Evolutionary conservation across 2,888 invertebrate genomes (phyloP).

Genomic region (Candidula unifasciata): DNA sequence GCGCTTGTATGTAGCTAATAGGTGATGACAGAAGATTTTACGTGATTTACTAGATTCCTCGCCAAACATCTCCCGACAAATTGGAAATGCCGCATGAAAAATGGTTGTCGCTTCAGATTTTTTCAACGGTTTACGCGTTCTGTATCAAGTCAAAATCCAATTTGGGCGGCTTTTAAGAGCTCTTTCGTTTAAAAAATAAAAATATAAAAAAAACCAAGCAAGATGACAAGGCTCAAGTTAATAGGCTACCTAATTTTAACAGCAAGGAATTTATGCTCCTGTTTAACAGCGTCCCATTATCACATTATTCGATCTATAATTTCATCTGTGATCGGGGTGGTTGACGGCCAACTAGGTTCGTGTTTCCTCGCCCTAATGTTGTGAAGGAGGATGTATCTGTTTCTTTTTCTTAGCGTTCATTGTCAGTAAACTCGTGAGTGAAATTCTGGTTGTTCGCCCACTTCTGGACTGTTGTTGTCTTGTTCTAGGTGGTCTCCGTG

Average conservation of each 20-base stretch:
- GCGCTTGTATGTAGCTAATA: conserved; percentile 29
- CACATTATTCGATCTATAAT: conserved; percentile 38
- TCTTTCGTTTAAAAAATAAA: neutral
- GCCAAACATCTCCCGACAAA: conserved; percentile 47
- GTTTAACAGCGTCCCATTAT: conserved; percentile 22
- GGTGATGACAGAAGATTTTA: conserved; percentile 41
- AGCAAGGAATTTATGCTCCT: conserved; percentile 16
- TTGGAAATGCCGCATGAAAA: conserved; percentile 43
- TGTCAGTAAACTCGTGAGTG: no score
- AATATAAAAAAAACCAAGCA: neutral
- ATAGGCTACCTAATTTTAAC: conserved; percentile 39
- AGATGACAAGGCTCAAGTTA: conserved; percentile 39
- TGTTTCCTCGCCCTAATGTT: neutral
- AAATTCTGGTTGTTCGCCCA: no score
- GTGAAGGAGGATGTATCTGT: neutral
- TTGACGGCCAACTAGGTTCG: neutral
- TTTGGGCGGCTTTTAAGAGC: conserved; percentile 47
- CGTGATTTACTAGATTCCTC: conserved; percentile 42
- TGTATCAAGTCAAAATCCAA: conserved; percentile 48
- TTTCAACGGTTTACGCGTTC: conserved; percentile 32
- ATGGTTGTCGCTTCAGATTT: conserved; percentile 48
- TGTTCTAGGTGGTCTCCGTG: no score
- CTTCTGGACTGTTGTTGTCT: no score
- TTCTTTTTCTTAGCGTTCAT: no score
- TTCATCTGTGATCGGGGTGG: conserved; percentile 31